phyloP scores from a whole-genome alignment of 2,113 vertebrate genomes.

The Marcusenius ussheri region DNA sequence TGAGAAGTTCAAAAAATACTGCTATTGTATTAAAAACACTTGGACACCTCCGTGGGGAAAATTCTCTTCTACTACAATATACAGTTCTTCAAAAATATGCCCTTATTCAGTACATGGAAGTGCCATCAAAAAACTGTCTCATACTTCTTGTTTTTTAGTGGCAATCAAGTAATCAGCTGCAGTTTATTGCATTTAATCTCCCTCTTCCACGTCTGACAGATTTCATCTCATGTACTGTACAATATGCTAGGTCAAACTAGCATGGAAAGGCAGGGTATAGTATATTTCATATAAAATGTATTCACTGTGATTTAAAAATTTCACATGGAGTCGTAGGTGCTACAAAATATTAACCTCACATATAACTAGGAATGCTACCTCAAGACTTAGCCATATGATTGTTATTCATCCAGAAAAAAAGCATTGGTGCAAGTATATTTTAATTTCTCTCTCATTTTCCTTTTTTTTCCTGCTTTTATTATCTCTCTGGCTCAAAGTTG shows the following conservation, averaged over 20 bases:
- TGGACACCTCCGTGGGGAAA: neutral
- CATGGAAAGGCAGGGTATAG: conserved; percentile 10
- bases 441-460: conserved; percentile 10
- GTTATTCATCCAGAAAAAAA: neutral
- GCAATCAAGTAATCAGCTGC: neutral
- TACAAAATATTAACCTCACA: conserved; percentile 10
- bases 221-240: conserved; percentile 16
- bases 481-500: conserved; percentile 45
- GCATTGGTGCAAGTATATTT: neutral
- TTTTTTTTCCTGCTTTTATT: conserved; percentile 33
- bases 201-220: neutral
- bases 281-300: conserved; percentile 4
- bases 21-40: neutral
- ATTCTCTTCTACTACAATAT: neutral
- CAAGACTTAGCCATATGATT: conserved; percentile 2
- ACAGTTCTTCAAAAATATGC: neutral
- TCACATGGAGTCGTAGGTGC: conserved; percentile 4
- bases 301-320: conserved; percentile 10
- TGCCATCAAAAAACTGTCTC: neutral
- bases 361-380: conserved; percentile 12
- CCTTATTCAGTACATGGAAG: neutral
- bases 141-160: neutral
- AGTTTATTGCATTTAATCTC: neutral
- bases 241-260: neutral
- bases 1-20: neutral